These are phyloP conservation scores for Drosophila burlai DNA, from an alignment of 1,140 invertebrate genomes.

Conservation along the genomic window DNA sequence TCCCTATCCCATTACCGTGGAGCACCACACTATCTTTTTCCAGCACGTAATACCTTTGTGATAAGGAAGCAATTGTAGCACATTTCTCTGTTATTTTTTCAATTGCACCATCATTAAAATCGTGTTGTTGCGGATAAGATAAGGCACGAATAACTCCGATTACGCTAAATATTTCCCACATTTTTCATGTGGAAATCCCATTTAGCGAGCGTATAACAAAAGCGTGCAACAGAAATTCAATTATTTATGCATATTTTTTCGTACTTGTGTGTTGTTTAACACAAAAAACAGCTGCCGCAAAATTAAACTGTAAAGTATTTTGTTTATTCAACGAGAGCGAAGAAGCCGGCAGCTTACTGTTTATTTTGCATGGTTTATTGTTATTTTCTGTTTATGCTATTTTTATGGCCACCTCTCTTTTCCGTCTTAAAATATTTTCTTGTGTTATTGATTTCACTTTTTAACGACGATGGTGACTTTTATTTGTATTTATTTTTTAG, in stretches of 20 bases:
- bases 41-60: slow-evolving; percentile 24
- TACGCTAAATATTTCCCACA: slow-evolving; percentile 22
- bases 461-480: slow-evolving; percentile 39
- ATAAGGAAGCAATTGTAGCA: slow-evolving; percentile 52
- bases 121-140: slow-evolving; percentile 75
- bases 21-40: not conserved
- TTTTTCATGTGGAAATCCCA: slow-evolving; percentile 65
- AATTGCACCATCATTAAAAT: slow-evolving; percentile 65
- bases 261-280: slow-evolving; percentile 23
- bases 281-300: slow-evolving; percentile 22
- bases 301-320: slow-evolving; percentile 26
- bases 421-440: slow-evolving; percentile 26
- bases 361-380: slow-evolving; percentile 33
- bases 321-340: slow-evolving; percentile 24
- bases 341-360: slow-evolving; percentile 9
- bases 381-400: slow-evolving; percentile 41
- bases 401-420: slow-evolving; percentile 33
- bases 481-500: slow-evolving; percentile 6
- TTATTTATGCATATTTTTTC: slow-evolving; percentile 30
- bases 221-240: slow-evolving; percentile 14
- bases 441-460: slow-evolving; percentile 79
- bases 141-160: slow-evolving; percentile 45
- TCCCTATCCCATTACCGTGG: not conserved
- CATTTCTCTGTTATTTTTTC: slow-evolving; percentile 39
- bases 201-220: slow-evolving; percentile 29